Evolutionary conservation across 2,797 vertebrate species (phyloP), one percentile per base, ranked within the genome.

Genomic region (Enteromius treurensis): DNA sequence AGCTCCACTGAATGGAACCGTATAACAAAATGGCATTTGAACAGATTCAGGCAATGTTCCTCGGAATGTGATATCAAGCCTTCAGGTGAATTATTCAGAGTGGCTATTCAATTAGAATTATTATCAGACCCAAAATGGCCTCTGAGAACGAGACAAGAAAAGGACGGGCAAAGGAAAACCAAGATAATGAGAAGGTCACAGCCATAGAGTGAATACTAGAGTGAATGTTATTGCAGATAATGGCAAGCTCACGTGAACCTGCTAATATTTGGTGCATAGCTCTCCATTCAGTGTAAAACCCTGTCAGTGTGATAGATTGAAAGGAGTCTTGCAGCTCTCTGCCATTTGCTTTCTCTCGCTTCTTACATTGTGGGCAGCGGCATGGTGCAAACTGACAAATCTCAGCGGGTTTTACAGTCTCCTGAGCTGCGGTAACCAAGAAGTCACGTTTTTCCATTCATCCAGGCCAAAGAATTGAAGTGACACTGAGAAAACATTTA

Each of bases 161-260:
- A 68, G 81, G 65, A 55, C 14, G 47, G 21, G 70, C 32, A 77
- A 69, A 26, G 47, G 21, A 77, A 82, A 69, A 55, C 74, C 47
- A 47, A 64, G 76, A 83, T 71, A 83, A 83, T 78, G 82, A 83
- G 76, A 83, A 83, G 82, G 82, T 83, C 82, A 78, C 55, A 73
- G 53, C 67, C 53, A 83, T 77, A 67, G 11, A 70, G 65, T 77
- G 81, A 77, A 78, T 62, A 78, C 51, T 76, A 68, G 37, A 77
- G 81, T 79, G 42, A 83, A 83, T 78, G 82, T 83, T 83, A 83
- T 42, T 21, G 67, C 29, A 79, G 82, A 83, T 78, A 83, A 83
- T 83, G 82, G 53, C 76, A 79, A 71, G 76, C 81, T 83, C 74
- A 69, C 42, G 21, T 77, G 81, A 83, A 77, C 73, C 64, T 17